Base-by-base conservation (phyloP, 2,113 vertebrate species). In the Callocephalon fimbriatum region DNA sequence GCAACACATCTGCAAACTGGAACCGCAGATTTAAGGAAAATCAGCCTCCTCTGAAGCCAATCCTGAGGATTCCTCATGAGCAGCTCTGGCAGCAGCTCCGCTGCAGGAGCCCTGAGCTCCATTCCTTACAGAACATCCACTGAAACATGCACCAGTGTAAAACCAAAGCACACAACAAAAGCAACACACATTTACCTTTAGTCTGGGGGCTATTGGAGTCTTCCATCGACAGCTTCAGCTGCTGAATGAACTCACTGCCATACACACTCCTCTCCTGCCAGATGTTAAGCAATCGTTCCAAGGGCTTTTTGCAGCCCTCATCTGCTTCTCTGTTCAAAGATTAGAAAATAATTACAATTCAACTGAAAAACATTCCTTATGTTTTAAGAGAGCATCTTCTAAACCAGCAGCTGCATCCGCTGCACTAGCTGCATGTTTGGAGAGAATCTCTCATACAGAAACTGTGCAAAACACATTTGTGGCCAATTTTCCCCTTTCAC, bases 211-310 rank as follows among this genome's bases (percentile, higher is more conserved):
- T 99, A 97, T 98, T 99, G 17, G 99, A 99, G 95, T 99, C 99
- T 90, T 99, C 99, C 89, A 99, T 99, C 85, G 99, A 99, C 86
- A 99, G 98, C 90, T 98, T 99, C 87, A 99, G 98, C 94, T 99
- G 99, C 97, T 99, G 99, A 85, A 99, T 99, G 97, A 99, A 99
- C 98, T 99, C 99, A 1, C 97, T 91, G 95, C 99, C 98, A 97
- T 99, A 99, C 59, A 99, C 99, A 25, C 96, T 98, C 76, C 99
- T 98, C 97, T 99, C 99, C 97, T 99, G 99, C 99, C 99, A 99
- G 98, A 99, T 99, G 97, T 99, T 99, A 87, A 99, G 98, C 96
- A 99, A 93, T 90, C 99, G 98, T 96, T 99, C 99, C 99, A 99
- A 98, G 95, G 98, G 99, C 96, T 99, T 99, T 98, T 99, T 99